These are phyloP conservation scores for Stenodera caucasica DNA, from an alignment of 2,888 invertebrate genomes.

Conservation along the genomic window DNA sequence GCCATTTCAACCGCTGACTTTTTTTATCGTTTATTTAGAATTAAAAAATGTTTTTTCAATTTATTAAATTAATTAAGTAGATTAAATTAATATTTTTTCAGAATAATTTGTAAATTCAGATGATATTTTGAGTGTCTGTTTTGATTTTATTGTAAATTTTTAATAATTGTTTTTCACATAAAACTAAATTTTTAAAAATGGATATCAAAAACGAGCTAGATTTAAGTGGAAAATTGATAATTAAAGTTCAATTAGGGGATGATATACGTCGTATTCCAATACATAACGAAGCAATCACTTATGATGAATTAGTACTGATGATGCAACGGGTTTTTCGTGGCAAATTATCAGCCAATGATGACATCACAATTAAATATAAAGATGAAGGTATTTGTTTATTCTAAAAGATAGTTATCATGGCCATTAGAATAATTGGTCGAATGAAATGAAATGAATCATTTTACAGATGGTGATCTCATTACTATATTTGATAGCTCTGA, in stretches of 20 bases:
- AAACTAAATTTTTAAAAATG: constrained; percentile 38
- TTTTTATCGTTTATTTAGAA: neutral
- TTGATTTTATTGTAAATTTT: too few species aligned
- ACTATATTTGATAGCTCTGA: constrained; percentile 73
- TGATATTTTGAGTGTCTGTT: too few species aligned
- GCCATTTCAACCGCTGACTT: neutral
- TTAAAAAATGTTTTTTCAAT: too few species aligned
- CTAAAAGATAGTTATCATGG: constrained; percentile 6
- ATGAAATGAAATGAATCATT: constrained; percentile 17
- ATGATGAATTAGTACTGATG: constrained; percentile 70
- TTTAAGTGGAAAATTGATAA: constrained; percentile 59
- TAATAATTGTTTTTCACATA: too few species aligned
- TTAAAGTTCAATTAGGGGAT: constrained; percentile 64
- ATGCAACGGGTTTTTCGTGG: constrained; percentile 72
- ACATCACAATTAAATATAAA: constrained; percentile 70
- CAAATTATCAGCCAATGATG: constrained; percentile 64
- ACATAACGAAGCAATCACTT: constrained; percentile 73
- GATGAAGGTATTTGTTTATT: constrained; percentile 62
- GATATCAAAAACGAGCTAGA: constrained; percentile 54
- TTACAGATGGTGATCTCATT: constrained; percentile 69
- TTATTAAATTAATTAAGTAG: too few species aligned
- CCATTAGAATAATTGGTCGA: neutral
- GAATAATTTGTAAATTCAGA: too few species aligned
- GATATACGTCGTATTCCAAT: constrained; percentile 71
- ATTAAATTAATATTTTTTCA: too few species aligned